A percentile compares a stretch with the other conserved stretches of the same genome.
Evolutionary conservation across 2,888 invertebrate species (phyloP).

Genomic region (Leptinotarsa haldemani): DNA sequence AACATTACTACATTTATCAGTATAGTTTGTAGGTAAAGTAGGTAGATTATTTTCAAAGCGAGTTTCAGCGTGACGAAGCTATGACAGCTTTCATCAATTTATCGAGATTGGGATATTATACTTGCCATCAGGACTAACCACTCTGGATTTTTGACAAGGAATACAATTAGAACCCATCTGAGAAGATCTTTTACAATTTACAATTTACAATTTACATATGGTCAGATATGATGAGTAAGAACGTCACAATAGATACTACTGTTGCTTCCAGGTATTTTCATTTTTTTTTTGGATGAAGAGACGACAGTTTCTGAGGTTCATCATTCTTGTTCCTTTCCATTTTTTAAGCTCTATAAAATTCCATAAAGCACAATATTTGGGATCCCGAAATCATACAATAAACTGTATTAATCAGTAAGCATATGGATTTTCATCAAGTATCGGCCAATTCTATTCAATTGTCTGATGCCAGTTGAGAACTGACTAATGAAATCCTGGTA

Average conservation of each 20-base stretch:
- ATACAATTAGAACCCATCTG: conserved; percentile 55
- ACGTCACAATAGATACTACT: conserved; percentile 5
- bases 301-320: neutral
- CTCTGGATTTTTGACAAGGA: conserved; percentile 58
- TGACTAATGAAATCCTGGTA: conserved; percentile 17
- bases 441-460: too few species aligned
- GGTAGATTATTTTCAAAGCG: too few species aligned
- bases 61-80: too few species aligned
- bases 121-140: conserved; percentile 34
- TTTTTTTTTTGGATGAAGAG: neutral
- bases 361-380: conserved; percentile 3
- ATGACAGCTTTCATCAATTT: too few species aligned
- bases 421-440: too few species aligned
- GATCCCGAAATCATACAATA: conserved; percentile 20
- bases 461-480: conserved; percentile 9
- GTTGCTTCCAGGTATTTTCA: neutral
- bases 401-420: too few species aligned
- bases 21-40: too few species aligned
- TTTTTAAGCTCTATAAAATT: neutral
- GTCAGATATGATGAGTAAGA: conserved; percentile 26
- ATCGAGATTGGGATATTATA: neutral
- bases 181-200: conserved; percentile 56
- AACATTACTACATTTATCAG: too few species aligned
- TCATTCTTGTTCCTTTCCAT: neutral
- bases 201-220: conserved; percentile 35